phyloP scores from a whole-genome alignment of 2,888 invertebrate genomes.

The Hartigia nigra region DNA sequence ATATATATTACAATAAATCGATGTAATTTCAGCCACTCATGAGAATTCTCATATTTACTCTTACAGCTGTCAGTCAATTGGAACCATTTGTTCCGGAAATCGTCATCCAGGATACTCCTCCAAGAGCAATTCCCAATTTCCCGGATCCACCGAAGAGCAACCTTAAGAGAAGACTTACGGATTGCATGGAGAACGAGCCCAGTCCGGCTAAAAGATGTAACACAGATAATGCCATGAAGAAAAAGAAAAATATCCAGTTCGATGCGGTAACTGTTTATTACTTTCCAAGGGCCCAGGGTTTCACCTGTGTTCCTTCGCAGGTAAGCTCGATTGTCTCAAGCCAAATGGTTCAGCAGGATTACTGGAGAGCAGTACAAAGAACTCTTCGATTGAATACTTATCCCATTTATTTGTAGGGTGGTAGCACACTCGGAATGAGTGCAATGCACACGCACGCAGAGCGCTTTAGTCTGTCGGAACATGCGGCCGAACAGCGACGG shows the following conservation, averaged over 20 bases:
- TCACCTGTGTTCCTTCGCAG: constrained; percentile 91
- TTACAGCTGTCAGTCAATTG: constrained; percentile 48
- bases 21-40: not conserved
- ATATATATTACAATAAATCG: not conserved
- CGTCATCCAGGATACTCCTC: constrained; percentile 35
- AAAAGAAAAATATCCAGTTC: constrained; percentile 87
- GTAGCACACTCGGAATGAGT: constrained; percentile 89
- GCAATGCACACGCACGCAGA: constrained; percentile 76
- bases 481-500: constrained; percentile 88
- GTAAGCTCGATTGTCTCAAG: constrained; percentile 72
- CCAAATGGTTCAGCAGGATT: not conserved
- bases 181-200: constrained; percentile 57
- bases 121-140: constrained; percentile 46
- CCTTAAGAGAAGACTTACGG: constrained; percentile 74
- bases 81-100: constrained; percentile 42
- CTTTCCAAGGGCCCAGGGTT: constrained; percentile 92
- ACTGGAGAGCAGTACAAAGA: not conserved
- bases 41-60: not conserved
- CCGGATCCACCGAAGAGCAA: constrained; percentile 71
- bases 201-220: constrained; percentile 57
- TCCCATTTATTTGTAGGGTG: constrained; percentile 46
- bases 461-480: constrained; percentile 87
- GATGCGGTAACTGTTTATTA: constrained; percentile 94
- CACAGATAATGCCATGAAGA: constrained; percentile 71
- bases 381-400: not conserved